Percentiles rank a stretch among this genome's conserved stretches.
These are phyloP conservation scores for Ptychoptera contaminata DNA, from an alignment of 2,888 invertebrate species.

Conservation along the genomic window DNA sequence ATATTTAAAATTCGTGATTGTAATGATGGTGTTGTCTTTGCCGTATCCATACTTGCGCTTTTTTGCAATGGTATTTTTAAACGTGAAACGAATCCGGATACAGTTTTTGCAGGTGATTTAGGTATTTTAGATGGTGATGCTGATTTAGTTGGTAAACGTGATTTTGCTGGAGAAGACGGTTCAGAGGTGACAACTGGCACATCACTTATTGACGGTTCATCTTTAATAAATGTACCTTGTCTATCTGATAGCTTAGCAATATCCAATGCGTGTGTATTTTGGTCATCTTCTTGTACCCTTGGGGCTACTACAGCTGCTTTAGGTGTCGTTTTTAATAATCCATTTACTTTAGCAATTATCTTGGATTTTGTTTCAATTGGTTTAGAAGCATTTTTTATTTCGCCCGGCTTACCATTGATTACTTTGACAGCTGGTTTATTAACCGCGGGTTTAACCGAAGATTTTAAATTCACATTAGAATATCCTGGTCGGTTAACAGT, in stretches of 20 bases:
- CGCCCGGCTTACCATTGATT: slow-evolving; percentile 5
- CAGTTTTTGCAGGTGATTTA: slow-evolving; percentile 10
- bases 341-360: slow-evolving; percentile 6
- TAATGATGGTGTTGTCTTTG: slow-evolving; percentile 26
- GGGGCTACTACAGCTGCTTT: slow-evolving; percentile 25
- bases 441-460: no score
- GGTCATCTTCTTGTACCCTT: slow-evolving; percentile 21
- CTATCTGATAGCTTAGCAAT: slow-evolving; percentile 42
- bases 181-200: slow-evolving; percentile 24
- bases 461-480: slow-evolving; percentile 1
- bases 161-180: slow-evolving; percentile 16
- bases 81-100: slow-evolving; percentile 10
- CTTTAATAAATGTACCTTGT: slow-evolving; percentile 87
- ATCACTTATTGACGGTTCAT: slow-evolving; percentile 38
- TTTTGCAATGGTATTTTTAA: slow-evolving; percentile 31
- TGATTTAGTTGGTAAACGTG: slow-evolving; percentile 16
- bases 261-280: slow-evolving; percentile 7
- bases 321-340: slow-evolving; percentile 21
- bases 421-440: slow-evolving; percentile 9
- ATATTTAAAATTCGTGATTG: slow-evolving; percentile 16
- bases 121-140: slow-evolving; percentile 5
- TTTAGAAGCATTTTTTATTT: slow-evolving; percentile 4
- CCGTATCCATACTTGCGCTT: slow-evolving; percentile 8
- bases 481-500: slow-evolving; percentile 7
- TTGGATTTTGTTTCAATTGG: not conserved